A percentile compares a stretch with the other conserved stretches of the same genome.
Evolutionary conservation across 1,140 invertebrate species (phyloP).

Genomic region (Neodiprion virginianus): DNA sequence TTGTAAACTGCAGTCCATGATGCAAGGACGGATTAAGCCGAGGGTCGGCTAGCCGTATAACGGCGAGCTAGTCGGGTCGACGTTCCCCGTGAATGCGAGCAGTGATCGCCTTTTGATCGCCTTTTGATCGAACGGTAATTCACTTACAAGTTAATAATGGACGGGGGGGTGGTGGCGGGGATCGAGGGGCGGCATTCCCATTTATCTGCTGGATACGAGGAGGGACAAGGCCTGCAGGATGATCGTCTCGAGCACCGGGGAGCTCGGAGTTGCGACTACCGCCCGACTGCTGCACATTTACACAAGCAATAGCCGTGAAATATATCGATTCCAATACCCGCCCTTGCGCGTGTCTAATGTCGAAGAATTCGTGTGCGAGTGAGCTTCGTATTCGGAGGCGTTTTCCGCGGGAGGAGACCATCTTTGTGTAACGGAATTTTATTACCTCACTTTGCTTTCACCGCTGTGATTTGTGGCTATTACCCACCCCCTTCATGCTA

Average conservation of each 20-base stretch:
- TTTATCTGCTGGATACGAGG: conserved; percentile 45
- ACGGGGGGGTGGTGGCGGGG: conserved; percentile 25
- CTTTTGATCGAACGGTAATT: conserved; percentile 60
- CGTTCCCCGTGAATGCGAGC: conserved; percentile 40
- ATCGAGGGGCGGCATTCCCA: conserved; percentile 43
- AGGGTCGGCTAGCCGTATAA: background rate
- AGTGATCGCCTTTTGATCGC: conserved; percentile 43
- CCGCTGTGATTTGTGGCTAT: background rate
- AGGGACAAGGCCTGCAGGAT: background rate
- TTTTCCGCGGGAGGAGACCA: background rate
- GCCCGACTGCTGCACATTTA: background rate
- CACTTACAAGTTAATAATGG: conserved; percentile 62
- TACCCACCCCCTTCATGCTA: conserved; percentile 64
- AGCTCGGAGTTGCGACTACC: background rate
- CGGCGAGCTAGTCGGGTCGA: conserved; percentile 43
- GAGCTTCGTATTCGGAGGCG: background rate
- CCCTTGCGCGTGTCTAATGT: too few relatives aligned
- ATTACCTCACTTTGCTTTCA: background rate
- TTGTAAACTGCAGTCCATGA: too few relatives aligned
- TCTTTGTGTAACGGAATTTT: background rate
- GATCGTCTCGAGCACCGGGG: background rate
- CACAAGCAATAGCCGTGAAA: conserved; percentile 1
- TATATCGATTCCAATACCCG: conserved; percentile 1
- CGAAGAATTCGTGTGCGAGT: too few relatives aligned
- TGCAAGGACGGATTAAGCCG: too few relatives aligned